Base-by-base conservation (phyloP, 2,113 vertebrate genomes). In the Chamaea fasciata region DNA sequence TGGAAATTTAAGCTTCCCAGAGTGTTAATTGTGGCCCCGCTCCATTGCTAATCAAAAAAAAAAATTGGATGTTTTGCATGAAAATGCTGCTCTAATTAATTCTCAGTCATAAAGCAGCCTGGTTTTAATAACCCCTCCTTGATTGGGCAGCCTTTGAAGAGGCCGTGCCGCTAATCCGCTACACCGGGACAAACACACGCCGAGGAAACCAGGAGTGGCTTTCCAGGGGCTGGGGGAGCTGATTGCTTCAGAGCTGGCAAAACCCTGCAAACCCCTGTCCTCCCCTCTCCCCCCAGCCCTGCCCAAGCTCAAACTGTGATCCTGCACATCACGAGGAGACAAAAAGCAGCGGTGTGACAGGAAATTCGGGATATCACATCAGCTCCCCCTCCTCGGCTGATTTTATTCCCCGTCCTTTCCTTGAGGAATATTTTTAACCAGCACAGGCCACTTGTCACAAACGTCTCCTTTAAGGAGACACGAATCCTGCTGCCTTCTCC, bases 61-160 rank as follows among this genome's bases (percentile, higher is more conserved):
- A 98, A 98, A 98, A 98, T 98, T 97, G 98, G 97, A 98, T 97
- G 98, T 98, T 98, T 98, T 98, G 98, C 98, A 98, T 98, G 98
- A 98, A 98, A 98, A 98, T 98, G 97, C 96, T 79, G 97, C 97
- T 97, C 98, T 98, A 98, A 98, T 98, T 98, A 98, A 98, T 98
- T 98, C 98, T 97, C 97, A 98, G 98, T 85, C 98, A 98, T 98
- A 98, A 98, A 98, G 97, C 96, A 47, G 93, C 96, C 95, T 27
- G 94, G 97, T 98, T 98, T 98, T 98, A 98, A 98, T 98, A 98
- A 98, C 97, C 97, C 97, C 97, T 98, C 85, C 96, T 98, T 98
- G 98, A 98, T 98, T 98, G 98, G 97, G 97, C 97, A 97, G 97
- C 97, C 98, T 98, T 98, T 98, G 98, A 98, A 97, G 97, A 98